Evolutionary conservation across 2,113 vertebrate species (phyloP).

Genomic region (Pteropus alecto): DNA sequence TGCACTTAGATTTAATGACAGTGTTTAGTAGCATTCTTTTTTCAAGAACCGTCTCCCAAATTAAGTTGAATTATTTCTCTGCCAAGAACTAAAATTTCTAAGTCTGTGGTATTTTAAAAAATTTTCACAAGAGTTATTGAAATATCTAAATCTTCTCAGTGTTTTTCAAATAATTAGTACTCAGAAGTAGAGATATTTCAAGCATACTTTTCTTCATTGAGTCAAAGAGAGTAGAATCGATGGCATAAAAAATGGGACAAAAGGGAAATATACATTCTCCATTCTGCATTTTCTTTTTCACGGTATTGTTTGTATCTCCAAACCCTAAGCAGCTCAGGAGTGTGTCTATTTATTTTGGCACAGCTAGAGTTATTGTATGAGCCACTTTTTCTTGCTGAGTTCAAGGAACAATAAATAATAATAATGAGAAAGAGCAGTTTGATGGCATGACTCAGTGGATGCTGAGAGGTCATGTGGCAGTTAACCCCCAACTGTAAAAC

Average conservation of each 20-base stretch:
- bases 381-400: conserved; percentile 40
- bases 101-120: neutral
- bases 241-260: conserved; percentile 2
- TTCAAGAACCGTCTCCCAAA: neutral
- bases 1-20: neutral
- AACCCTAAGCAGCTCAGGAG: neutral
- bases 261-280: neutral
- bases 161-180: neutral
- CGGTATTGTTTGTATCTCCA: neutral
- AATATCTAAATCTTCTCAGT: neutral
- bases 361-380: conserved; percentile 44
- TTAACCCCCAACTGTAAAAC: conserved; percentile 56
- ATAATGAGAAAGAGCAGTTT: conserved; percentile 53
- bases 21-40: neutral
- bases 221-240: neutral
- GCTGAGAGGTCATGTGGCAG: conserved; percentile 20
- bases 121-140: neutral
- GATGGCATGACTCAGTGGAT: conserved; percentile 51
- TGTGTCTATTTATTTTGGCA: conserved; percentile 56
- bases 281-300: conserved; percentile 1
- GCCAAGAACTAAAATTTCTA: neutral
- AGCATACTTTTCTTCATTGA: neutral
- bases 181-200: neutral
- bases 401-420: conserved; percentile 69
- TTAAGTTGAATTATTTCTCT: neutral